phyloP scores from a whole-genome alignment of 35 echinoderm and acorn worm species.

The Patiria miniata region DNA sequence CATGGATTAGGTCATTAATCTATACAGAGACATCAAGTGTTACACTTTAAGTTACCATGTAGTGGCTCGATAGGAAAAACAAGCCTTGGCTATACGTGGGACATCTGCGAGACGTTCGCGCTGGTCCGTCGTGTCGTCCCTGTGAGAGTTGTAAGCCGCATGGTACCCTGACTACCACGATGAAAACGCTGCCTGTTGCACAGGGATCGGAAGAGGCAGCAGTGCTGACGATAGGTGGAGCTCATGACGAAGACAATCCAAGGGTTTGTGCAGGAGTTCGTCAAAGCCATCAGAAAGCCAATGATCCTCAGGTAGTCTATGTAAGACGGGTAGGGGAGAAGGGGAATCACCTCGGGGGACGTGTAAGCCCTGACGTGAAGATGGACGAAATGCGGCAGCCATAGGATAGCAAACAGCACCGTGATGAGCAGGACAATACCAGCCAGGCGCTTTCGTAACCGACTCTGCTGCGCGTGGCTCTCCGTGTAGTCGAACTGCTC shows the following conservation, averaged over 20 bases:
- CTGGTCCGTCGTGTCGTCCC: conserved; percentile 3
- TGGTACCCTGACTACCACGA: neutral
- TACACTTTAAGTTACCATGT: too few relatives aligned
- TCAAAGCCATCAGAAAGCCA: neutral
- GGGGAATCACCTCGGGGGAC: neutral
- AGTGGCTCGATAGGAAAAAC: too few relatives aligned
- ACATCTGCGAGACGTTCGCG: conserved; percentile 11
- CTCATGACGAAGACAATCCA: conserved; percentile 15
- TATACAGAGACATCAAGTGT: too few relatives aligned
- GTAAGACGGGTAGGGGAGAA: neutral
- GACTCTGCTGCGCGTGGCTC: neutral
- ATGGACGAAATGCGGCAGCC: conserved; percentile 1
- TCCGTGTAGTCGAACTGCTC: neutral
- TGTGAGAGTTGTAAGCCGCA: neutral
- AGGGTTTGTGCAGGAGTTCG: neutral
- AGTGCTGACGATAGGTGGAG: neutral
- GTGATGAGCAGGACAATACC: neutral
- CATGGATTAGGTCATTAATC: too few relatives aligned
- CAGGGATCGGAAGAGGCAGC: neutral
- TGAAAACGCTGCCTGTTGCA: neutral
- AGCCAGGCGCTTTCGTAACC: neutral
- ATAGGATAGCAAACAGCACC: neutral
- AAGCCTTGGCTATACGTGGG: neutral
- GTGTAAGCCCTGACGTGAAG: conserved; percentile 1
- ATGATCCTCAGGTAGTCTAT: conserved; percentile 11